A percentile compares a stretch with the other conserved stretches of the same genome.
Conservation (phyloP, 1,140 invertebrate genomes). For the Pemphigus obesinymphae region DNA sequence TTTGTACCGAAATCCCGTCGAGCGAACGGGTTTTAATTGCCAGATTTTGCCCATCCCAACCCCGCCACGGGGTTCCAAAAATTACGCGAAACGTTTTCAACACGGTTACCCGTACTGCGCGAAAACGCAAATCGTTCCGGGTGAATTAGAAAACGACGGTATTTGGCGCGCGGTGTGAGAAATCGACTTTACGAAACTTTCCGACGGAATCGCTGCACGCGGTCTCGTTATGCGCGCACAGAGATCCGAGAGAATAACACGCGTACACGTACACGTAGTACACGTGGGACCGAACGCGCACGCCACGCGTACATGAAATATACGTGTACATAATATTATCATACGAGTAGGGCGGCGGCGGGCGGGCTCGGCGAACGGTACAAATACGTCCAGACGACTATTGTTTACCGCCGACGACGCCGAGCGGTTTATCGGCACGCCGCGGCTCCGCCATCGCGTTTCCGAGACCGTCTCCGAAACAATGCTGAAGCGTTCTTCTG, state of each 20-base stretch:
- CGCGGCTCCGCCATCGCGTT: too few species aligned
- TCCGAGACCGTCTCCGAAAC: too few species aligned
- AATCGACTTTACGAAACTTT: not conserved
- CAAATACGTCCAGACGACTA: too few species aligned
- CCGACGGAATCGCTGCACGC: not conserved
- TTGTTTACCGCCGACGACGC: too few species aligned
- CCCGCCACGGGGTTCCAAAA: not conserved
- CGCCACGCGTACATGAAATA: not conserved
- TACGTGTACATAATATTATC: not conserved
- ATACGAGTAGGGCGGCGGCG: too few species aligned
- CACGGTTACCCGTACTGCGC: not conserved
- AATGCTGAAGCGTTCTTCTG: too few species aligned
- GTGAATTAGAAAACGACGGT: not conserved
- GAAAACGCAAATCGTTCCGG: not conserved
- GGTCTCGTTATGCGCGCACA: not conserved
- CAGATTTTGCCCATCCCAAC: not conserved
- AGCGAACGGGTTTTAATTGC: constrained; percentile 20
- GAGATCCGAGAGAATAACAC: too few species aligned
- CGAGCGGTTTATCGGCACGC: too few species aligned
- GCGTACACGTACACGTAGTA: not conserved
- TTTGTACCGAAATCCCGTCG: not conserved
- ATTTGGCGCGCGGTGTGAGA: not conserved
- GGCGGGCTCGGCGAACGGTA: not conserved
- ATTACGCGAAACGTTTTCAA: constrained; percentile 16
- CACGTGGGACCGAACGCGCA: not conserved